Evolutionary conservation across 2,888 invertebrate genomes (phyloP).

Genomic region (Venusia cambrica): DNA sequence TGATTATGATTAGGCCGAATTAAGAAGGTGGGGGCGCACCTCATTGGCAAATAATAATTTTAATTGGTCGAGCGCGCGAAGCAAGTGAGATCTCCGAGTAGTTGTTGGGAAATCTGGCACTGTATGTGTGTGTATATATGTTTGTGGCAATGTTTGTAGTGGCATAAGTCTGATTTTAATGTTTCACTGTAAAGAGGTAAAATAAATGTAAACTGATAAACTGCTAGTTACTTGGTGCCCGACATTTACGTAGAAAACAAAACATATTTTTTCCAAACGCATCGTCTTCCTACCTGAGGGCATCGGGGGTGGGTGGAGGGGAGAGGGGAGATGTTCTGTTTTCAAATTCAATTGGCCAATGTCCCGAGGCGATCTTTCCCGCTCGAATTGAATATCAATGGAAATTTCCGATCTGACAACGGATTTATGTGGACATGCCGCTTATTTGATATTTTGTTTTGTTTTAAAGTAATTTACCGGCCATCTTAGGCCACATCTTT

Average conservation of each 20-base stretch:
- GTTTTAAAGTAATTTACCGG: neutral
- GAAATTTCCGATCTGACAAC: slow-evolving; percentile 46
- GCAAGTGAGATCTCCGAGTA: too few species aligned
- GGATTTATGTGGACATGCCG: slow-evolving; percentile 54
- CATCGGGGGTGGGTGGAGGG: slow-evolving; percentile 25
- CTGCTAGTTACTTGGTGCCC: slow-evolving; percentile 2
- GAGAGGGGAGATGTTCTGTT: slow-evolving; percentile 60
- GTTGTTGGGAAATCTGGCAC: too few species aligned
- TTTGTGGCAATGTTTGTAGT: too few species aligned
- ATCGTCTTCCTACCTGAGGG: slow-evolving; percentile 39
- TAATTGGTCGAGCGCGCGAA: too few species aligned
- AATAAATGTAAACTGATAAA: too few species aligned
- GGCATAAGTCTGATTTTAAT: too few species aligned
- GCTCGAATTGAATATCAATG: slow-evolving; percentile 79
- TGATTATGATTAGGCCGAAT: too few species aligned
- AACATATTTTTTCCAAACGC: slow-evolving; percentile 10
- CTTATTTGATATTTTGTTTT: slow-evolving; percentile 11
- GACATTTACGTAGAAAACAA: neutral
- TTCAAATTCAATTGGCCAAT: slow-evolving; percentile 78
- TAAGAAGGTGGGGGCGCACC: too few species aligned
- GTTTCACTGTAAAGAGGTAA: too few species aligned
- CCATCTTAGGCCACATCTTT: too few species aligned
- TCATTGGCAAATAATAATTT: too few species aligned
- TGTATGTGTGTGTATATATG: too few species aligned
- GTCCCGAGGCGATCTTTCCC: slow-evolving; percentile 78